Evolutionary conservation across 2,113 vertebrate genomes (phyloP).

Genomic region (Crotalus horridus): DNA sequence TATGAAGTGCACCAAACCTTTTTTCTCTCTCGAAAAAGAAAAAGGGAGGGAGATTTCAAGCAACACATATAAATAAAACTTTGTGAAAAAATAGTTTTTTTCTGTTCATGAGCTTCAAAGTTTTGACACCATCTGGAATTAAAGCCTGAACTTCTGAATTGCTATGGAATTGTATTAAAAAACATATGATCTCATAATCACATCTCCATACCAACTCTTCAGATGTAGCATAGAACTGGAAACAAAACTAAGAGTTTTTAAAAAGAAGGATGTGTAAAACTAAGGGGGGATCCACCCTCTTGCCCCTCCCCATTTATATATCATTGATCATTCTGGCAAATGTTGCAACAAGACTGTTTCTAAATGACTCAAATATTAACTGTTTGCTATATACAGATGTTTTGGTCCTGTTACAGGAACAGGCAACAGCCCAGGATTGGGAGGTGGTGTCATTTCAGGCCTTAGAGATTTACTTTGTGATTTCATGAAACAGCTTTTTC

Average conservation of each 20-base stretch:
- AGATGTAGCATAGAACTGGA: slow-evolving; percentile 11
- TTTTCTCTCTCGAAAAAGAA: neutral
- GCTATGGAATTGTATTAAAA: slow-evolving; percentile 20
- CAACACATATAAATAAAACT: neutral
- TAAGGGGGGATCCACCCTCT: slow-evolving; percentile 1
- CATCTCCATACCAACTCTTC: slow-evolving; percentile 12
- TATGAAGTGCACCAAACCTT: neutral
- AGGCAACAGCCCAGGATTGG: neutral
- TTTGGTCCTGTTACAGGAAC: neutral
- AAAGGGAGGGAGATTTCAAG: neutral
- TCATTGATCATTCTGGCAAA: neutral
- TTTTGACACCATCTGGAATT: slow-evolving; percentile 22
- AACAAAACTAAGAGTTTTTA: slow-evolving; percentile 8
- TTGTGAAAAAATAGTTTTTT: neutral
- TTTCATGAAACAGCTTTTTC: neutral
- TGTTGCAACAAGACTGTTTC: neutral
- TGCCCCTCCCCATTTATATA: neutral
- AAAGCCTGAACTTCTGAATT: slow-evolving; percentile 3
- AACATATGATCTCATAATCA: slow-evolving; percentile 21
- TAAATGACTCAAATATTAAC: neutral
- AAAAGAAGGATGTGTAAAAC: slow-evolving; percentile 1
- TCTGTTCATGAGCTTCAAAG: neutral
- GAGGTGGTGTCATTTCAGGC: neutral
- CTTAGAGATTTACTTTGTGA: neutral
- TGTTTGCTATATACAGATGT: neutral